A percentile compares a stretch with the other conserved stretches of the same genome.
These are phyloP conservation scores for Paratrypauchen microcephalus DNA, from an alignment of 2,797 vertebrate genomes.

Conservation along the genomic window DNA sequence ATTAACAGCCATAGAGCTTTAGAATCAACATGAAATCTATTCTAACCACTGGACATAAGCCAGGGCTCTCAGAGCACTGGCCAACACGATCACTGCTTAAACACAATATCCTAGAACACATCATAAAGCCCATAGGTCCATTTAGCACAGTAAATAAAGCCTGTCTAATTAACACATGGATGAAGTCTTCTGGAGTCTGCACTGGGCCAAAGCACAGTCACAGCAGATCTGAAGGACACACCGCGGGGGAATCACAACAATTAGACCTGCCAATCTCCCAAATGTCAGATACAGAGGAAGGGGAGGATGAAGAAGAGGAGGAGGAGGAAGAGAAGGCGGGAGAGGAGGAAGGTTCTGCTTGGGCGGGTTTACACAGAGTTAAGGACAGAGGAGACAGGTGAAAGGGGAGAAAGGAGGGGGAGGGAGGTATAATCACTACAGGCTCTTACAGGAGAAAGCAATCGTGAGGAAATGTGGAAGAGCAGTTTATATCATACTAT, in stretches of 20 bases:
- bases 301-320: not conserved
- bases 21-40: not conserved
- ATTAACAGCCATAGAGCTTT: not conserved
- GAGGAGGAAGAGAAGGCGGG: not conserved
- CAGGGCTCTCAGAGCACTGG: not conserved
- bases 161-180: conserved; percentile 41
- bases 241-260: conserved; percentile 59
- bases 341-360: conserved; percentile 35
- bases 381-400: conserved; percentile 16
- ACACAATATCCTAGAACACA: not conserved
- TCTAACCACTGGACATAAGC: not conserved
- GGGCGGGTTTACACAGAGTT: conserved; percentile 9
- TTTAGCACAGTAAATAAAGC: conserved; percentile 36
- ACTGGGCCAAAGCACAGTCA: conserved; percentile 16
- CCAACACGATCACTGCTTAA: conserved; percentile 3
- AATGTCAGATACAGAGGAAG: conserved; percentile 47
- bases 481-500: too few species aligned
- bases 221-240: conserved; percentile 44
- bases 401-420: conserved; percentile 5
- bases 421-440: conserved; percentile 15
- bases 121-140: conserved; percentile 21
- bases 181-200: conserved; percentile 30
- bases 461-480: too few species aligned
- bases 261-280: conserved; percentile 70
- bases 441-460: not conserved